Conservation (phyloP, 2,797 vertebrate genomes). For the Alcedo quadribrachys region DNA sequence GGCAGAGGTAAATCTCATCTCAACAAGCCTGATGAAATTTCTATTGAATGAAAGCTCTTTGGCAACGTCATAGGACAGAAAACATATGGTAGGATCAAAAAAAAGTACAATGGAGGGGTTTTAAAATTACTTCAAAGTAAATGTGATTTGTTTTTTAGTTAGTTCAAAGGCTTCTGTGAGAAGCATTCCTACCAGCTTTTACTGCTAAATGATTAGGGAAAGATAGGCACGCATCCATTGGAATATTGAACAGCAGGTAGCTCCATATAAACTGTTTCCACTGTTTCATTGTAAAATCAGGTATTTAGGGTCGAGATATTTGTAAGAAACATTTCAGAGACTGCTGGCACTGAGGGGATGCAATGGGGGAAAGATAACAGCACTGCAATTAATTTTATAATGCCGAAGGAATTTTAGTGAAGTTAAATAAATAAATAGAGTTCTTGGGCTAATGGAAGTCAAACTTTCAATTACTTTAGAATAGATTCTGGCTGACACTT, state of each 20-base stretch:
- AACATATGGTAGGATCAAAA: background rate
- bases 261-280: background rate
- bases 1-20: background rate
- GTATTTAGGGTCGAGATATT: background rate
- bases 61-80: background rate
- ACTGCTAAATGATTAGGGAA: accelerated
- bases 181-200: background rate
- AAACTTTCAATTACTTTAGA: conserved; percentile 18
- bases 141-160: background rate
- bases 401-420: background rate
- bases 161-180: background rate
- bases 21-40: background rate
- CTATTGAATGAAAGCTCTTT: background rate
- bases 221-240: background rate
- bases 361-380: background rate
- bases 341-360: background rate
- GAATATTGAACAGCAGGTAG: background rate
- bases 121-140: background rate
- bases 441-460: conserved; percentile 12
- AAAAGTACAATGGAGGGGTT: background rate
- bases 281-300: background rate
- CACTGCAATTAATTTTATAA: conserved; percentile 3
- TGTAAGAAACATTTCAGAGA: background rate
- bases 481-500: conserved; percentile 33
- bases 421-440: conserved; percentile 31